Evolutionary conservation across 2,113 vertebrate species (phyloP), one percentile per base, ranked within the genome.

Genomic region (Pholis gunnellus): DNA sequence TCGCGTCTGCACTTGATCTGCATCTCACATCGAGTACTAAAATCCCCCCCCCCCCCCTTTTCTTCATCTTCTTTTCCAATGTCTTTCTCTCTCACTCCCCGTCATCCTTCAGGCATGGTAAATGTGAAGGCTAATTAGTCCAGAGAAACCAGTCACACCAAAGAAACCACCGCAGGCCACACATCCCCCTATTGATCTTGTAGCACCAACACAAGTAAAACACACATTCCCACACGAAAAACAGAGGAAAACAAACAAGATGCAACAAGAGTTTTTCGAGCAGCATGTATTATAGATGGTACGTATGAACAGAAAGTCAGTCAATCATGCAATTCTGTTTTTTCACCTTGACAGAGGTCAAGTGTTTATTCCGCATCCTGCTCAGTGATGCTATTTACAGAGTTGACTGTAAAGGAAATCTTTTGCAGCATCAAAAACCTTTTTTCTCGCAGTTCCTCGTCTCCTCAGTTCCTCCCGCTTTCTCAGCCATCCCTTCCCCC

Each of bases 81-180:
- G 48, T 69, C 75, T 59, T 48, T 74, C 48, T 71, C 27, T 46
- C 77, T 48, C 27, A 22, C 50, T 67, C 17, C 52, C 40, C 77
- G 27, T 70, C 67, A 65, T 87, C 83, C 89, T 92, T 78, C 81
- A 83, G 88, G 87, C 82, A 6, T 38, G 57, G 70, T 75, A 70
- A 10, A 87, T 85, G 70, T 73, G 74, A 87, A 81, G 90, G 78
- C 87, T 91, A 93, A 93, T 93, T 93, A 90, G 88, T 90, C 87
- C 87, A 78, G 87, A 90, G 84, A 92, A 88, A 78, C 76, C 82
- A 82, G 87, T 82, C 84, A 80, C 67, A 81, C 72, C 78, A 75
- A 87, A 78, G 72, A 83, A 78, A 44, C 66, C 75, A 88, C 84
- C 80, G 68, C 63, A 48, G 87, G 85, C 83, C 90, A 83, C 67